These are phyloP conservation scores for Chrosomus eos DNA, from an alignment of 2,797 vertebrate genomes.

Conservation along the genomic window DNA sequence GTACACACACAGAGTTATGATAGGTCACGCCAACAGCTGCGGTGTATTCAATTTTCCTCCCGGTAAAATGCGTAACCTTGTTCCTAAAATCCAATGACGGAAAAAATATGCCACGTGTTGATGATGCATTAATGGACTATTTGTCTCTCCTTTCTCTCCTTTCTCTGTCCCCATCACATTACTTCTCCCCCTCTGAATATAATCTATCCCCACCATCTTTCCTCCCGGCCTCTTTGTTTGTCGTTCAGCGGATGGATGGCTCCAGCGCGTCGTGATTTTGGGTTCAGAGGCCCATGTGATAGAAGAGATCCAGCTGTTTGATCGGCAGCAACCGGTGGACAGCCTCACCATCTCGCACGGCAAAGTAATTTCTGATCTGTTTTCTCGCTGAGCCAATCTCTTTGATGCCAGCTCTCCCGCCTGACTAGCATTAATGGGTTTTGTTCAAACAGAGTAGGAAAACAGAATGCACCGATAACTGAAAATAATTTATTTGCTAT, in stretches of 20 bases:
- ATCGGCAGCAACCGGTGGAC: conserved; percentile 85
- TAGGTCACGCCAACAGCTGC: conserved; percentile 74
- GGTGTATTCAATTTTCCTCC: conserved; percentile 62
- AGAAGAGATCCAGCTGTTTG: conserved; percentile 95
- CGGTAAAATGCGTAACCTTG: conserved; percentile 64
- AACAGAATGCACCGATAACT: conserved; percentile 74
- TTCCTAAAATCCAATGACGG: conserved; percentile 67
- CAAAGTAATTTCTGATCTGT: conserved; percentile 78
- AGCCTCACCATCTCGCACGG: conserved; percentile 87
- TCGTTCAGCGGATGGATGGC: conserved; percentile 87
- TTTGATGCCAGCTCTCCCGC: background rate
- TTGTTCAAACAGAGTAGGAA: conserved; percentile 62
- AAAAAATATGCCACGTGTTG: conserved; percentile 53
- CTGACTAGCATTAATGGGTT: conserved; percentile 62
- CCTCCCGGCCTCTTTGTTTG: conserved; percentile 24
- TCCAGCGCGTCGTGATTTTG: conserved; percentile 88
- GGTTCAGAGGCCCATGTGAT: conserved; percentile 85
- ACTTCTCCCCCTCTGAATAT: background rate
- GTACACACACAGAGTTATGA: conserved; percentile 52
- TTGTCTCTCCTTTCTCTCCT: background rate
- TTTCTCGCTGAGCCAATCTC: background rate
- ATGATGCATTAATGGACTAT: conserved; percentile 49
- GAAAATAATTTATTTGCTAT: conserved; percentile 73
- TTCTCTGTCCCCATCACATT: background rate
- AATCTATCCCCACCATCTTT: background rate